Conservation (phyloP, 2,797 vertebrate species). For the Neopelma chrysocephalum region DNA sequence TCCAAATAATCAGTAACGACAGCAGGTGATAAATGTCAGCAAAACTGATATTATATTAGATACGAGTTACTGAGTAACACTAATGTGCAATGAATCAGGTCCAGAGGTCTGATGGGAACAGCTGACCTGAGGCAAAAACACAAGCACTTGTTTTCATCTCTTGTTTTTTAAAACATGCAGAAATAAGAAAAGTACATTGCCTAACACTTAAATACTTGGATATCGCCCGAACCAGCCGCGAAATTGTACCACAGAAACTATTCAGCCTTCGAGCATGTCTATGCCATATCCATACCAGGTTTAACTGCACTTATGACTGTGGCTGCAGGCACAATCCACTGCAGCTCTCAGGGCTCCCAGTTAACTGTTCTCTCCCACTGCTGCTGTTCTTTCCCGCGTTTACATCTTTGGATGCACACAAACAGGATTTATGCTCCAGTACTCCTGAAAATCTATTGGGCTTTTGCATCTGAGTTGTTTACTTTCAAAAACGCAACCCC, state of each 20-base stretch:
- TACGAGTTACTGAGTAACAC: constrained; percentile 55
- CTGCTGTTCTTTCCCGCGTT: not conserved
- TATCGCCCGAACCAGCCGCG: not conserved
- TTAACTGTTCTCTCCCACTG: not conserved
- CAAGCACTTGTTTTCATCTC: not conserved
- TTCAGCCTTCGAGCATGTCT: not conserved
- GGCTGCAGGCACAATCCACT: not conserved
- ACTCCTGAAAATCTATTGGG: not conserved
- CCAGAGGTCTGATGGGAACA: constrained; percentile 54
- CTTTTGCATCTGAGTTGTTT: not conserved
- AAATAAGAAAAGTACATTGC: not conserved
- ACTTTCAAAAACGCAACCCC: not conserved
- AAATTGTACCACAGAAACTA: not conserved
- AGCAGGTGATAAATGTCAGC: constrained; percentile 48
- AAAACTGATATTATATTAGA: constrained; percentile 24
- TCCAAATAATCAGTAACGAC: constrained; percentile 67
- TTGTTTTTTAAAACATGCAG: not conserved
- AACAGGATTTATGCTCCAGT: not conserved
- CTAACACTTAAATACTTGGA: not conserved
- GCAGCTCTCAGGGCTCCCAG: not conserved
- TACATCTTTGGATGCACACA: not conserved
- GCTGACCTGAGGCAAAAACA: constrained; percentile 18
- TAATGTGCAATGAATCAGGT: constrained; percentile 34
- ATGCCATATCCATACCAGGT: not conserved
- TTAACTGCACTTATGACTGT: not conserved